Base-by-base conservation (phyloP, 2,888 invertebrate species). In the Drosophila hawaiiensis region DNA sequence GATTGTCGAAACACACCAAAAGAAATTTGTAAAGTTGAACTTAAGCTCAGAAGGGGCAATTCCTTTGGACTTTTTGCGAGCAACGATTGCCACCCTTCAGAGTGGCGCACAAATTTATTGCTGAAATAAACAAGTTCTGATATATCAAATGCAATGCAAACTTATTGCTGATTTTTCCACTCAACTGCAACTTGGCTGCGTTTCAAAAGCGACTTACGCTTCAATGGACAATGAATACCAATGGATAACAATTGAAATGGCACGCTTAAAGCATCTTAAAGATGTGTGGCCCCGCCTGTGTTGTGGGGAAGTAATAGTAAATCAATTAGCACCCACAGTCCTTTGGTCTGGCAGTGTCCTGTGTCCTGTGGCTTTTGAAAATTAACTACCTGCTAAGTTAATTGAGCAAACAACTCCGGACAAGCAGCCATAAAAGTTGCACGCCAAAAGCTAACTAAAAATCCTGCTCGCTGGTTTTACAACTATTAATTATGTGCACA, bases 331-430 rank as follows among this genome's bases (percentile, higher is more conserved):
- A 61, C 55, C 62, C 74, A 71, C 78, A 68, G 55, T 39, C 39
- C 59, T 64, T 53, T 53, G 22, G 59, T 25, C n/a, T 53, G 25
- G 28, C 35, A 2, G 14, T 35, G 37, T 52, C 67, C 63, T 89
- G 84, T 63, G 82, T 43, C 67, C 63, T 89, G 84, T 65, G 82
- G 89, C 74, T 90, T 76, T 76, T 58, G 63, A 83, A 87, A 92
- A 92, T 92, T 92, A 92, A 92, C 92, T 92, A 92, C 92, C 92
- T 92, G 92, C 83, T 83, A 91, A 92, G 91, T 92, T 92, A 92
- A 92, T 92, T 92, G 92, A 92, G 89, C 92, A 80, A 90, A 78
- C 85, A 80, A 79, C 58, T 83, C 66, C 67, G 71, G 77, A 76
- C 76, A 82, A 79, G 68, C 70, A 58, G 84, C 67, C 78, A 80